Evolutionary conservation across 1,140 invertebrate genomes (phyloP), one percentile per base, ranked within the genome.

Genomic region (Nymphalis io): DNA sequence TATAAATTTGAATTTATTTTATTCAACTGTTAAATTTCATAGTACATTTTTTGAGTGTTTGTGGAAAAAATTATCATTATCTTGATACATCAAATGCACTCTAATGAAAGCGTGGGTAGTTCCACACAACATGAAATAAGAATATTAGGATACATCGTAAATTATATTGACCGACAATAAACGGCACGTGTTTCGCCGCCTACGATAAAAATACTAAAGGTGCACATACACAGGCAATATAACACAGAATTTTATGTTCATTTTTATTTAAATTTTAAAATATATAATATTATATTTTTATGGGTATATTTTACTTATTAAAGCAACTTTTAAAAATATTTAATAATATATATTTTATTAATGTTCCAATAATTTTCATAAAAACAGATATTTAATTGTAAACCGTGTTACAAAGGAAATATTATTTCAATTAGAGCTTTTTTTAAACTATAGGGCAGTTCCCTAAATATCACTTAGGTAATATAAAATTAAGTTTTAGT

Each of bases 101-200:
- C 64, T 51, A 66, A 71, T 46, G 55, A 61, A 12, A 15, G 21
- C 39, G 69, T 71, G 42, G 69, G 69, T 23, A 46, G 58, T 16
- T 48, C 60, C 57, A 68, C 27, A 61, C 58, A 60, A 68, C 58
- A 57, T 46, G 55, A 61, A 66, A 71, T 60, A 48, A 42, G 38
- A 57, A 40, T n/a, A n/a, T 60, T 33, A 55, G 48, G 57, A 73
- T 66, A 18, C 44, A 59, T 61, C 58, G 61, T 76, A 76, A 73
- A 76, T 74, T 75, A 64, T 38, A 38, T 16, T 38, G 65, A 48
- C 3, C 66, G 38, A 61, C 67, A 67, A 70, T 71, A 65, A 68
- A 65, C 48, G 21, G 42, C 48, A 53, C 48, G 51, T 57, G 62
- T 62, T 68, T 70, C 76, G 73, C 69, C 68, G 51, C 79, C 79